Evolutionary conservation across 2,113 vertebrate species (phyloP).

Genomic region (Salvelinus fontinalis): DNA sequence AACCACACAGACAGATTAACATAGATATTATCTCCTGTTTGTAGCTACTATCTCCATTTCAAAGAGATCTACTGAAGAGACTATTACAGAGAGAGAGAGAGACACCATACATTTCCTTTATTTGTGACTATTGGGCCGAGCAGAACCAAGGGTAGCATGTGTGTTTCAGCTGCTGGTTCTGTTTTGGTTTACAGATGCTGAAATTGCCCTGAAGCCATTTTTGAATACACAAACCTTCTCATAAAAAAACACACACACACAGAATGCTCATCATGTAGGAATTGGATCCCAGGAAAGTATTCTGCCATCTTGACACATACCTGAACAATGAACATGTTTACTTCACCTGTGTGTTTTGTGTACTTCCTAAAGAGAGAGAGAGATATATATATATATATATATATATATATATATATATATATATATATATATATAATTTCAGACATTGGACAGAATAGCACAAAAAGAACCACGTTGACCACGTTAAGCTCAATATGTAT

Average conservation of each 20-base stretch:
- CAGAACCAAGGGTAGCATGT: background rate
- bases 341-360: background rate
- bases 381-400: too few relatives aligned
- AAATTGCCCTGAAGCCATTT: background rate
- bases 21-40: too few relatives aligned
- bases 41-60: conserved; percentile 32
- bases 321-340: background rate
- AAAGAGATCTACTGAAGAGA: background rate
- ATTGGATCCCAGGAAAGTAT: background rate
- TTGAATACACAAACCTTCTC: background rate
- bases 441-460: too few relatives aligned
- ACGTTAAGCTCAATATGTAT: too few relatives aligned
- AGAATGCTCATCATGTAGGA: background rate
- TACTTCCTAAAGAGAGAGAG: background rate
- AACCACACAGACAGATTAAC: too few relatives aligned
- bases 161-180: background rate
- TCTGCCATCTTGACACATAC: background rate
- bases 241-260: background rate
- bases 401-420: too few relatives aligned
- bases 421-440: background rate
- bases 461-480: too few relatives aligned
- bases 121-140: background rate
- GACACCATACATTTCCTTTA: background rate
- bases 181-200: background rate
- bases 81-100: background rate